These are phyloP conservation scores for Phenganax marumi DNA, from an alignment of 92 coral and sea anemone species.

Conservation along the genomic window DNA sequence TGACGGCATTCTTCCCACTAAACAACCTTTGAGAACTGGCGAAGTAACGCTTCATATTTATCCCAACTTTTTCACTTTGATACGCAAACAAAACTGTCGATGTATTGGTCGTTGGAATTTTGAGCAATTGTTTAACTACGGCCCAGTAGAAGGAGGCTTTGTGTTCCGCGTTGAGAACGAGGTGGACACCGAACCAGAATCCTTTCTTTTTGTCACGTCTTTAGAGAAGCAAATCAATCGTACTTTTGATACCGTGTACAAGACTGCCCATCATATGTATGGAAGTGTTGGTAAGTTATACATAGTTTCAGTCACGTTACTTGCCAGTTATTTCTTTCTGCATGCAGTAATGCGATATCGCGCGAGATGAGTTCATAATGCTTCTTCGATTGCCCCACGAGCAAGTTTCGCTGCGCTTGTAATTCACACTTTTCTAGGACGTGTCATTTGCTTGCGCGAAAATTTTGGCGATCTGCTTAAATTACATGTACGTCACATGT, in stretches of 20 bases:
- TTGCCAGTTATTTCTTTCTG: background rate
- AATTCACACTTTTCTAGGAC: too few species aligned
- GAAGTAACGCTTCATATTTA: slow-evolving; percentile 93
- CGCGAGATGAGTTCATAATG: background rate
- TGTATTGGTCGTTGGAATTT: slow-evolving; percentile 83
- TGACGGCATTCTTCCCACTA: slow-evolving; percentile 90
- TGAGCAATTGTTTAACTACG: slow-evolving; percentile 79
- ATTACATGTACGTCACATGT: too few species aligned
- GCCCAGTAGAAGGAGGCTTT: slow-evolving; percentile 88
- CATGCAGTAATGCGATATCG: background rate
- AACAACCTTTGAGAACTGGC: slow-evolving; percentile 86
- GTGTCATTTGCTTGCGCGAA: too few species aligned
- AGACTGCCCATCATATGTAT: slow-evolving; percentile 28
- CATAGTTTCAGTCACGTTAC: background rate
- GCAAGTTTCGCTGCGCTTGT: too few species aligned
- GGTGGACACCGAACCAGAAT: slow-evolving; percentile 17
- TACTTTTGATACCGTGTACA: slow-evolving; percentile 37
- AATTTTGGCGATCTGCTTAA: too few species aligned
- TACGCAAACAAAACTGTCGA: slow-evolving; percentile 82
- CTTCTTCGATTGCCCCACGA: too few species aligned
- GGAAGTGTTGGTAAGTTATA: slow-evolving; percentile 37
- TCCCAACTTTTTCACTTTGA: slow-evolving; percentile 70
- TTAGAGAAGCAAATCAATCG: slow-evolving; percentile 34
- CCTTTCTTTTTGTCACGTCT: slow-evolving; percentile 32
- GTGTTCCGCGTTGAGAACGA: slow-evolving; percentile 64